Evolutionary conservation across 2,797 vertebrate species (phyloP).

Genomic region (Naso thynnoides): DNA sequence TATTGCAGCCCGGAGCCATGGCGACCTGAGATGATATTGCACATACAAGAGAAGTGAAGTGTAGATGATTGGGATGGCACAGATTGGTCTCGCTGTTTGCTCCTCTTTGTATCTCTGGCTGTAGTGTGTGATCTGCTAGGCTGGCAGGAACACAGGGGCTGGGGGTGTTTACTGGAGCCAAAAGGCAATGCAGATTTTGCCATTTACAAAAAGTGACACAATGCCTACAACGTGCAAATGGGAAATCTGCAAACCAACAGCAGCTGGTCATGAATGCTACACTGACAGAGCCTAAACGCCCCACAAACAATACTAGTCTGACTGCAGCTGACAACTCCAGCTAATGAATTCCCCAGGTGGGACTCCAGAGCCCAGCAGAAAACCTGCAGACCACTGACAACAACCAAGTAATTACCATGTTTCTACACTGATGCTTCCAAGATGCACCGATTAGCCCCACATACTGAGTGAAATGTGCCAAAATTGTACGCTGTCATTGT

Average conservation of each 20-base stretch:
- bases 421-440: slow-evolving; percentile 29
- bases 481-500: slow-evolving; percentile 13
- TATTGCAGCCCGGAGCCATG: no score
- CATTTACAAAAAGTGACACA: slow-evolving; percentile 73
- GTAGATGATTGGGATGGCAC: slow-evolving; percentile 59
- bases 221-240: slow-evolving; percentile 61
- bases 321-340: slow-evolving; percentile 48
- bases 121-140: slow-evolving; percentile 44
- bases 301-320: slow-evolving; percentile 52
- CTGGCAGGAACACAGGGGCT: slow-evolving; percentile 47
- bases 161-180: slow-evolving; percentile 63
- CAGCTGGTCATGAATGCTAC: slow-evolving; percentile 76
- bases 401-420: slow-evolving; percentile 38
- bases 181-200: slow-evolving; percentile 77
- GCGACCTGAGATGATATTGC: slow-evolving; percentile 33
- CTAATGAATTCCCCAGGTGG: slow-evolving; percentile 72
- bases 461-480: slow-evolving; percentile 42
- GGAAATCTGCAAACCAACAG: slow-evolving; percentile 71
- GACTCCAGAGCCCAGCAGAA: slow-evolving; percentile 30
- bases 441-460: slow-evolving; percentile 43
- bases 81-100: slow-evolving; percentile 64
- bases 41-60: slow-evolving; percentile 51
- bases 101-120: slow-evolving; percentile 60
- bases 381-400: slow-evolving; percentile 53
- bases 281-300: slow-evolving; percentile 60